Evolutionary conservation across 2,888 invertebrate genomes (phyloP).

Genomic region (Xylota segnis): DNA sequence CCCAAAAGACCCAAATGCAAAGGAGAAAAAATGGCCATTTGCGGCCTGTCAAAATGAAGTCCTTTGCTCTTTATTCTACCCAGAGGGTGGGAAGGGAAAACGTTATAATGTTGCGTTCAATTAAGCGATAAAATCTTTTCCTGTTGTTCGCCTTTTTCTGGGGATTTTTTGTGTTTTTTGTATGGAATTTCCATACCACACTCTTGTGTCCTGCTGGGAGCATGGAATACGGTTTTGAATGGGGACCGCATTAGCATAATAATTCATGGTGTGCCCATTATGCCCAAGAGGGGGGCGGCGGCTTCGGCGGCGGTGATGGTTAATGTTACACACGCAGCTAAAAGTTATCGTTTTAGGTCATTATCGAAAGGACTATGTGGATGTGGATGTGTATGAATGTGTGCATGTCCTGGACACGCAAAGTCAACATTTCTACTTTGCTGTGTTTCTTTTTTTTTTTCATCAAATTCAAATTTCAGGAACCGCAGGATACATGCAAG

Average conservation of each 20-base stretch:
- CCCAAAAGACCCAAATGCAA: conserved; percentile 7
- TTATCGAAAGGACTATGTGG: conserved; percentile 60
- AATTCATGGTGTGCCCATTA: conserved; percentile 67
- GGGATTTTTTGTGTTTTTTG: conserved; percentile 25
- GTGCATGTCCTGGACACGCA: conserved; percentile 52
- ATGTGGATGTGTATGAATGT: conserved; percentile 9
- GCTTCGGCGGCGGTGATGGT: conserved; percentile 25
- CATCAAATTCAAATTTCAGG: conserved; percentile 51
- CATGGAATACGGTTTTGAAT: conserved; percentile 43
- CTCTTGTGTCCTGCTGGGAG: conserved; percentile 50
- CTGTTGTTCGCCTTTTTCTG: conserved; percentile 44
- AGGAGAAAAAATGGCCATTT: conserved; percentile 45
- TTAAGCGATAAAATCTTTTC: conserved; percentile 74
- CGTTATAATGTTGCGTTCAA: conserved; percentile 74
- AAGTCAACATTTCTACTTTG: conserved; percentile 55
- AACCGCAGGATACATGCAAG: conserved; percentile 47
- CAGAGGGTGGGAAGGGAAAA: conserved; percentile 20
- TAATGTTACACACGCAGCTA: conserved; percentile 63
- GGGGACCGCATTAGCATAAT: conserved; percentile 72
- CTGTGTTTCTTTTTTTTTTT: conserved; percentile 2
- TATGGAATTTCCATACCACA: conserved; percentile 14
- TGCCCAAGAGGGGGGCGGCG: conserved; percentile 26
- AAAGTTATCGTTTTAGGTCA: conserved; percentile 70
- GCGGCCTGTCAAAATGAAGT: conserved; percentile 63
- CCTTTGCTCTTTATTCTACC: conserved; percentile 45